Evolutionary conservation across 2,888 invertebrate species (phyloP), one percentile per base, ranked within the genome.

Genomic region (Rhamphomyia laevipes): DNA sequence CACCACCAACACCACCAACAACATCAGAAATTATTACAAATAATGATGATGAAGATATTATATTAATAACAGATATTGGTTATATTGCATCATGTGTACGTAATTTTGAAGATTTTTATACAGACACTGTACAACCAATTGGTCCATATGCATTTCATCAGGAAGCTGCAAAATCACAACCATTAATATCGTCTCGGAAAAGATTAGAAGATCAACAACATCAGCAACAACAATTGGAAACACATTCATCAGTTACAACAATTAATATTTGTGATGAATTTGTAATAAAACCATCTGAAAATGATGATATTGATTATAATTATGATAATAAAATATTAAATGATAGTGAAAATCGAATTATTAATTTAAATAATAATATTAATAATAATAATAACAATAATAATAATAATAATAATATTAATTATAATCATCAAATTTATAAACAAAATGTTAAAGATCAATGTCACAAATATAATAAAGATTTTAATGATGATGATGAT

Each of bases 11-110:
- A 40, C 13, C 18, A 37, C 18, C 40, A 37, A 7, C 37, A 40
- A 18, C 18, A 40, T 37, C 37, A 37, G 16, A 16, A 11, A 15
- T 37, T 37, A 16, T 16, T 37, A 18, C 40, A 21, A 40, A 40
- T 21, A 40, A 40, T 40, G 40, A 18, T 40, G 18, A 40, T 18
- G 40, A 40, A 18, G 68, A 69, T 63, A 67, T 68, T 49, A 66
- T 68, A 49, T 53, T 70, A 49, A 56, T 70, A 54, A 67, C 67
- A 27, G 64, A 67, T 48, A 66, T 70, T 52, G 70, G 70, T 46
- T 68, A 64, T 46, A 70, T 70, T 57, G 68, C 70, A 21, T 64
- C 68, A 9, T 62, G 68, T 4, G 63, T 70, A 17, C 68, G 68
- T 15, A 60, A 62, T 33, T 55, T 70, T 46, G 63, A 67, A 48